Percentiles rank a stretch among this genome's conserved stretches.
Conservation (phyloP, 2,113 vertebrate species). For the Corvus cornix region DNA sequence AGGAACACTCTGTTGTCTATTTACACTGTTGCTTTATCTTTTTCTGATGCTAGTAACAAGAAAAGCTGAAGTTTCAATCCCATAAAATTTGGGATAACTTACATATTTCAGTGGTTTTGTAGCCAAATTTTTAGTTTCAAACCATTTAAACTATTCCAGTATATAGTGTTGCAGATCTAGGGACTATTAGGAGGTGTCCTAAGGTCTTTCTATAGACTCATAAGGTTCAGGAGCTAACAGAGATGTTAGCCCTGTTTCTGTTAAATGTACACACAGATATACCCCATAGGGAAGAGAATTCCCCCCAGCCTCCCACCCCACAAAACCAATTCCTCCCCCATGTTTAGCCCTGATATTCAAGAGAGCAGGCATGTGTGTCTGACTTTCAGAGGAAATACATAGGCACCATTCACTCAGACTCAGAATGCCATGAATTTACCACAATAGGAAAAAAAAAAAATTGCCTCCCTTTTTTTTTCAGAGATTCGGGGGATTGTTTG, state of each 20-base stretch:
- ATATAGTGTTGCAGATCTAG: background rate
- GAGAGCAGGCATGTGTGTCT: background rate
- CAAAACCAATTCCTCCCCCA: background rate
- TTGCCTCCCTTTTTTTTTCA: background rate
- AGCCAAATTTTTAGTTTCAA: background rate
- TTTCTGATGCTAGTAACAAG: background rate
- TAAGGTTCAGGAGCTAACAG: background rate
- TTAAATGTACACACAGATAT: background rate
- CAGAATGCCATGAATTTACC: background rate
- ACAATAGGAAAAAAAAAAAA: background rate
- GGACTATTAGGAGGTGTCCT: background rate
- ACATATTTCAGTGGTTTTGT: background rate
- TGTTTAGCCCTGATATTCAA: background rate
- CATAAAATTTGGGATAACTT: background rate
- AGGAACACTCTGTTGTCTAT: background rate
- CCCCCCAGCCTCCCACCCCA: background rate
- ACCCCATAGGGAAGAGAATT: background rate
- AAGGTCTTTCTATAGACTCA: background rate
- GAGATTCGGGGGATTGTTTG: background rate
- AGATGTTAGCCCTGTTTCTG: background rate
- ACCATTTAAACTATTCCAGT: background rate
- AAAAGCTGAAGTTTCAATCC: background rate
- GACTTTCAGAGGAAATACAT: background rate
- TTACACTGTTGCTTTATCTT: background rate
- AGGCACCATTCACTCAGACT: background rate